phyloP scores from a whole-genome alignment of 2,113 vertebrate genomes.

The Epinephelus moara region DNA sequence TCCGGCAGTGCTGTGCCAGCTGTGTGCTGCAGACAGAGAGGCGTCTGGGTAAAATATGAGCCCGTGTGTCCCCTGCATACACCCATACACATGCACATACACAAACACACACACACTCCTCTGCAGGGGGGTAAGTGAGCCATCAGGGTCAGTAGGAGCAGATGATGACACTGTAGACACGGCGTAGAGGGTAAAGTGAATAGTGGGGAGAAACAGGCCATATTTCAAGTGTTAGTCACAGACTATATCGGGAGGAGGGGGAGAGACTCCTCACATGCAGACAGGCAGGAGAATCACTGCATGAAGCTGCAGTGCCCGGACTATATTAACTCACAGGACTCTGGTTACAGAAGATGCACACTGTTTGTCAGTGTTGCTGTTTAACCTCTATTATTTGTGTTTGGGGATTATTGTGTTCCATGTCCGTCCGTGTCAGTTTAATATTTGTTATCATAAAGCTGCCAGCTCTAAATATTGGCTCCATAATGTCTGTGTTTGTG shows the following conservation, averaged over 20 bases:
- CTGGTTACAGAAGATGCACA: conserved; percentile 19
- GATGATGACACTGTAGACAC: conserved; percentile 77
- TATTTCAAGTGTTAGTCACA: conserved; percentile 70
- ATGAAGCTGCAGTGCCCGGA: conserved; percentile 2
- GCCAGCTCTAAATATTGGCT: conserved; percentile 33
- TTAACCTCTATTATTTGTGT: conserved; percentile 32
- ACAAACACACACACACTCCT: conserved; percentile 46
- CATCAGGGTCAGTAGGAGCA: conserved; percentile 69
- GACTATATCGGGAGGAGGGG: conserved; percentile 57
- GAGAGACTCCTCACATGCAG: conserved; percentile 14
- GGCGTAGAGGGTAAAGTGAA: conserved; percentile 61
- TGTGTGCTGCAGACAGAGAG: conserved; percentile 79
- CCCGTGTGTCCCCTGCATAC: conserved; percentile 55
- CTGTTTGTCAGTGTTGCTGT: conserved; percentile 38
- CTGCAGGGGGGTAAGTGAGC: conserved; percentile 76
- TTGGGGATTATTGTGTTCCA: conserved; percentile 25
- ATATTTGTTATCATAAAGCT: conserved; percentile 40
- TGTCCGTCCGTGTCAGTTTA: conserved; percentile 10
- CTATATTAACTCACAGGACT: conserved; percentile 15
- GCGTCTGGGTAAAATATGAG: conserved; percentile 84
- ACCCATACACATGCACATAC: conserved; percentile 24
- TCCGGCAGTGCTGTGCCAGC: conserved; percentile 69
- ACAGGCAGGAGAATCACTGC: conserved; percentile 25
- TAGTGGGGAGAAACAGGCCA: conserved; percentile 47
- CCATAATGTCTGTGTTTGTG: conserved; percentile 20